phyloP scores from a whole-genome alignment of 2,113 vertebrate genomes.

The Zeus faber region DNA sequence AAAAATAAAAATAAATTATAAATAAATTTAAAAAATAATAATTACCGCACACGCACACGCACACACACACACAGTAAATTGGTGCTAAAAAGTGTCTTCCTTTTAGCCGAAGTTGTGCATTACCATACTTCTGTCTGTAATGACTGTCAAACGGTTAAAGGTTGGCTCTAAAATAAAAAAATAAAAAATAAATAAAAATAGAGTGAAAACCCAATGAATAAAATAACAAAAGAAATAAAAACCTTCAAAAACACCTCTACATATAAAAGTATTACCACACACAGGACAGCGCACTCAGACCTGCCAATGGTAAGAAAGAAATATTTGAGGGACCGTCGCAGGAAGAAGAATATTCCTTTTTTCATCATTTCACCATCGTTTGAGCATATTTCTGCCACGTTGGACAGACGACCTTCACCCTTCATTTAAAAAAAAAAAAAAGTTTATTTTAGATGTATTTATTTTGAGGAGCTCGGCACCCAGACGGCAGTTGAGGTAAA shows the following conservation, averaged over 20 bases:
- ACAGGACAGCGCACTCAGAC: constrained; percentile 24
- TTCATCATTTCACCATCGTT: neutral
- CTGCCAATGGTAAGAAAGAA: neutral
- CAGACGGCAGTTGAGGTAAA: too few species aligned
- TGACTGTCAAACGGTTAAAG: neutral
- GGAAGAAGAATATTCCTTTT: constrained; percentile 1
- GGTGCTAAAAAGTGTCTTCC: constrained; percentile 81
- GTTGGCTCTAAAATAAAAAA: constrained; percentile 1
- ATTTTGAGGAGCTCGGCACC: too few species aligned
- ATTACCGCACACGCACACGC: too few species aligned
- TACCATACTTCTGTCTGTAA: too few species aligned
- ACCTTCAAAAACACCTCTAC: constrained; percentile 26
- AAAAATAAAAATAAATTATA: too few species aligned
- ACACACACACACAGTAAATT: constrained; percentile 82
- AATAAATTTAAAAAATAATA: too few species aligned
- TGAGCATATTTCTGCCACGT: neutral
- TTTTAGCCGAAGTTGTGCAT: too few species aligned
- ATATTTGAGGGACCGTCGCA: neutral
- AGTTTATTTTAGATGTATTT: too few species aligned
- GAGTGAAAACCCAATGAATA: neutral
- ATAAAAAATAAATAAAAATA: constrained; percentile 24
- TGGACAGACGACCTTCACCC: too few species aligned
- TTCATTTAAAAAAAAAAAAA: neutral
- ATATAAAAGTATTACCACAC: constrained; percentile 17
- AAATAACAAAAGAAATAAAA: neutral